Conservation (phyloP, 1,140 invertebrate species). For the Macrotrachela quadricornifera region DNA sequence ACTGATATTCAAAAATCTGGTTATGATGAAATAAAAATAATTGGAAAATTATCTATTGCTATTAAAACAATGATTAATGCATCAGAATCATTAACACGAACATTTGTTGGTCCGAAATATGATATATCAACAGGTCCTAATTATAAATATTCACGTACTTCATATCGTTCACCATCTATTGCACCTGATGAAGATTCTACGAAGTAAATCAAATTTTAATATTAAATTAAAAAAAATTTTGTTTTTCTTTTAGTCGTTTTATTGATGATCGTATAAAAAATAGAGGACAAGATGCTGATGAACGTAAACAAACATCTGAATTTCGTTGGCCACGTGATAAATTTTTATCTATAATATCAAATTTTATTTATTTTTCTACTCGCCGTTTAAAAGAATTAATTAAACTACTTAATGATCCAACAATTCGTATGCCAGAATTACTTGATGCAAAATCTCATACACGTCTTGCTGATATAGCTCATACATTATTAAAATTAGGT, state of each 20-base stretch:
- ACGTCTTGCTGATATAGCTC: constrained; percentile 82
- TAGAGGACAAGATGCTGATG: neutral
- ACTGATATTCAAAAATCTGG: constrained; percentile 42
- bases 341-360: constrained; percentile 64
- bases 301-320: constrained; percentile 45
- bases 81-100: constrained; percentile 8
- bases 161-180: constrained; percentile 5
- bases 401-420: constrained; percentile 45
- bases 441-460: constrained; percentile 79
- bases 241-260: too few relatives aligned
- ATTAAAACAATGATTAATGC: constrained; percentile 7
- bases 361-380: constrained; percentile 58
- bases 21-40: constrained; percentile 75
- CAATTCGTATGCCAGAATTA: constrained; percentile 57
- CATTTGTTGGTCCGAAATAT: neutral
- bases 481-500: constrained; percentile 81
- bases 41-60: constrained; percentile 23
- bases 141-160: neutral
- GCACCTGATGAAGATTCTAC: constrained; percentile 7
- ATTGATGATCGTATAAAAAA: too few relatives aligned
- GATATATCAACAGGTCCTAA: neutral
- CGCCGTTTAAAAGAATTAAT: constrained; percentile 57
- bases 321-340: constrained; percentile 76
- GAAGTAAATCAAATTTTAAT: neutral
- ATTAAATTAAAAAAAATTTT: too few relatives aligned